These are phyloP conservation scores for Chironomus riparius DNA, from an alignment of 2,888 invertebrate species.

Conservation along the genomic window DNA sequence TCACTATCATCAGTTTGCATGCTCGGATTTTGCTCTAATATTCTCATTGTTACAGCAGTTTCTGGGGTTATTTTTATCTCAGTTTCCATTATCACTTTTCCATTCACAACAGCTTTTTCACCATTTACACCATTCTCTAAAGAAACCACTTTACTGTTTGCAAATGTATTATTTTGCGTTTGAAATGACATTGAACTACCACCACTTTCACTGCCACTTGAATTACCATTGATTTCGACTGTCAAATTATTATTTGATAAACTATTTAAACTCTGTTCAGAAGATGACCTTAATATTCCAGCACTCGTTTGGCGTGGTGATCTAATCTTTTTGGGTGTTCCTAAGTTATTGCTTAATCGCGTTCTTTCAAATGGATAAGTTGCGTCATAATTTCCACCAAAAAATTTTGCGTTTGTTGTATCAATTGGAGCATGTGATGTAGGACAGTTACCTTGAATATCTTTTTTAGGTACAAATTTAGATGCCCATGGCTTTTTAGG, in stretches of 20 bases:
- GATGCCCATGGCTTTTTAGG: conserved; percentile 26
- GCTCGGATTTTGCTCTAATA: conserved; percentile 59
- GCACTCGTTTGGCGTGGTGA: conserved; percentile 17
- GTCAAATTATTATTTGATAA: neutral
- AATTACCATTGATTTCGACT: conserved; percentile 21
- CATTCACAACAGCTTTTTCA: conserved; percentile 39
- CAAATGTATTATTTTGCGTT: conserved; percentile 13
- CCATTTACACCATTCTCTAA: conserved; percentile 30
- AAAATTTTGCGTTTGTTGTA: conserved; percentile 6
- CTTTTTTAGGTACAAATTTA: conserved; percentile 20
- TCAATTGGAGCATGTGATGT: conserved; percentile 13
- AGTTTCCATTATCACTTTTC: conserved; percentile 69
- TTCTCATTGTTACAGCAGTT: conserved; percentile 74
- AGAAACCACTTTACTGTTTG: neutral
- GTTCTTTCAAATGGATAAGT: conserved; percentile 24
- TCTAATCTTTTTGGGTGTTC: conserved; percentile 6
- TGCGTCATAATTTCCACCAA: conserved; percentile 18
- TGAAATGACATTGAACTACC: conserved; percentile 10
- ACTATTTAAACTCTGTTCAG: neutral
- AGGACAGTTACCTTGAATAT: conserved; percentile 17
- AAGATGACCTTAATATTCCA: conserved; percentile 10
- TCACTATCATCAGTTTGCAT: conserved; percentile 38
- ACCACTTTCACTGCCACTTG: conserved; percentile 10
- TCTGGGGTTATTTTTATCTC: conserved; percentile 74
- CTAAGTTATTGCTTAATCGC: conserved; percentile 8